Evolutionary conservation across 2,797 vertebrate species (phyloP).

Genomic region (Siniperca scherzeri): DNA sequence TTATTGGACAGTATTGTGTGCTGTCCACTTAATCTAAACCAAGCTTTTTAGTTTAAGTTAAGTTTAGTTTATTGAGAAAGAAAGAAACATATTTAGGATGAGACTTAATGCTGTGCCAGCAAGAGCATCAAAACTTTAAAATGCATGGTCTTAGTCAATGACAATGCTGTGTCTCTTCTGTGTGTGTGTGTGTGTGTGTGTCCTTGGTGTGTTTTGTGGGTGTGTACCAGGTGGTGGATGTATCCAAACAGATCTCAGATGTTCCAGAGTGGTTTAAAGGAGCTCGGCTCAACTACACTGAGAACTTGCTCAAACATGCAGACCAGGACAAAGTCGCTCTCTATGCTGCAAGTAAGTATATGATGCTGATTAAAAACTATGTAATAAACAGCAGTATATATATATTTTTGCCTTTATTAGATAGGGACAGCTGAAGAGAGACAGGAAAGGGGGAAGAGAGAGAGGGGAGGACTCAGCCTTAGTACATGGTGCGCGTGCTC

Average conservation of each 20-base stretch:
- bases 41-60: background rate
- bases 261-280: conserved; percentile 96
- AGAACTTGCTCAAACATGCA: conserved; percentile 93
- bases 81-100: background rate
- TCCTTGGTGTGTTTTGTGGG: conserved; percentile 31
- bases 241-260: conserved; percentile 90
- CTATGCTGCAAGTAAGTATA: conserved; percentile 91
- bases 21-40: background rate
- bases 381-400: background rate
- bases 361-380: background rate
- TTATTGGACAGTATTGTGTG: background rate
- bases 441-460: no score
- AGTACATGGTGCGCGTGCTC: no score
- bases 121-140: background rate
- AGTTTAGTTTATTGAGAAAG: background rate
- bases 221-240: conserved; percentile 90
- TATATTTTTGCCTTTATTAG: no score
- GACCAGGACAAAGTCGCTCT: conserved; percentile 95
- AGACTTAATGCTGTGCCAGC: background rate
- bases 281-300: conserved; percentile 94
- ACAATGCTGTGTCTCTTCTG: conserved; percentile 2
- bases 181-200: conserved; percentile 30
- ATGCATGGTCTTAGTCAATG: background rate
- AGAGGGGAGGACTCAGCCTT: no score
- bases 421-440: no score